phyloP scores from a whole-genome alignment of 2,113 vertebrate species.

The Galeopterus variegatus region DNA sequence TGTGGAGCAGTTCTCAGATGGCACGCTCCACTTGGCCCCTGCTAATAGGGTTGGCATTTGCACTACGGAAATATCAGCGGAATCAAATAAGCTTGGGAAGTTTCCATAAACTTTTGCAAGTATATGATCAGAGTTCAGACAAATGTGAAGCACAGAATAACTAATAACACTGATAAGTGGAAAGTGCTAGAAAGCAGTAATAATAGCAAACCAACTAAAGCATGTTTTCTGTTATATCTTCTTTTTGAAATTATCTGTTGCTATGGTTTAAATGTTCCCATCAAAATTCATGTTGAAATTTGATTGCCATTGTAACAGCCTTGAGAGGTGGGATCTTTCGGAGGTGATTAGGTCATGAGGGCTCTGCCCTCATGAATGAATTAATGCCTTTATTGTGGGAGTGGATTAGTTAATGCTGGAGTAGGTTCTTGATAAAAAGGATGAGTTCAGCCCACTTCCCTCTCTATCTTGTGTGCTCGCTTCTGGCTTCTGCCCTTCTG shows the following conservation, averaged over 20 bases:
- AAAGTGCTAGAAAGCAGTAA: conserved; percentile 18
- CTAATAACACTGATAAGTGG: background rate
- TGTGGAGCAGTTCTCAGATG: background rate
- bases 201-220: background rate
- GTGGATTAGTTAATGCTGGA: too few relatives aligned
- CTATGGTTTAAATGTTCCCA: too few relatives aligned
- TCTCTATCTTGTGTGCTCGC: too few relatives aligned
- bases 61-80: background rate
- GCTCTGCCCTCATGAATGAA: too few relatives aligned
- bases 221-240: background rate
- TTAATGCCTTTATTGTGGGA: too few relatives aligned
- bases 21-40: background rate
- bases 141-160: background rate
- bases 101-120: background rate
- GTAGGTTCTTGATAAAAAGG: too few relatives aligned
- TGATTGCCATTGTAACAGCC: too few relatives aligned
- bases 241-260: background rate
- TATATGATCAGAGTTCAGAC: conserved; percentile 26
- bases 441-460: too few relatives aligned
- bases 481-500: too few relatives aligned
- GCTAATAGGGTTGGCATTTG: background rate
- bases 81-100: background rate
- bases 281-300: too few relatives aligned
- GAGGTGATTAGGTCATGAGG: too few relatives aligned
- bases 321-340: too few relatives aligned